A percentile compares a stretch with the other conserved stretches of the same genome.
These are phyloP conservation scores for Lagopus muta DNA, from an alignment of 2,113 vertebrate genomes.

Conservation along the genomic window DNA sequence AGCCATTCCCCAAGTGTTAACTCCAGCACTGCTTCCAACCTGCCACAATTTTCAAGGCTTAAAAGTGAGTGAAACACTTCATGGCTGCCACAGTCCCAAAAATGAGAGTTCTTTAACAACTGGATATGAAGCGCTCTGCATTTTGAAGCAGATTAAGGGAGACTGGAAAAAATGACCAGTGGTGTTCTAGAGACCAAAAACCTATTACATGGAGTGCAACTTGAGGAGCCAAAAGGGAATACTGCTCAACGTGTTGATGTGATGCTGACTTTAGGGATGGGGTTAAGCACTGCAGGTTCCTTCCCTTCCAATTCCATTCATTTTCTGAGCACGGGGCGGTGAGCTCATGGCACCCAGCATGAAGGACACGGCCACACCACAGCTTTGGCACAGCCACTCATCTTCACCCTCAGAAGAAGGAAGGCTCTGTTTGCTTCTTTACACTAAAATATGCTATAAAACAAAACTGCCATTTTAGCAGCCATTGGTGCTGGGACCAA, in stretches of 20 bases:
- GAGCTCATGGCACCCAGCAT: rapidly evolving
- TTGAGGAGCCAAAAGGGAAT: background rate
- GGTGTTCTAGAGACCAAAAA: background rate
- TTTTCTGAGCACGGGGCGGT: rapidly evolving
- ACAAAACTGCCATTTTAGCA: background rate
- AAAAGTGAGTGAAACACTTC: background rate
- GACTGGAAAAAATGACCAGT: background rate
- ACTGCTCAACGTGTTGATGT: background rate
- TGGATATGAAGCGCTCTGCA: background rate
- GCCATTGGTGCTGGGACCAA: background rate
- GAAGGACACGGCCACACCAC: background rate
- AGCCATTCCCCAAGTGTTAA: background rate
- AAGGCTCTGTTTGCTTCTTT: background rate
- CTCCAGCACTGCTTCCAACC: background rate
- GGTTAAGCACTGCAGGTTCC: rapidly evolving
- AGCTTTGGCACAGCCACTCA: background rate
- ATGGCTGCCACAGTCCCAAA: background rate
- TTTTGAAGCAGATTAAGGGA: background rate
- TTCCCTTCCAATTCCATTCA: background rate
- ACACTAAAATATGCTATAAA: background rate
- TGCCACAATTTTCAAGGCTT: background rate
- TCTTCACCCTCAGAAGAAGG: background rate
- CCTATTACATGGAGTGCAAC: background rate
- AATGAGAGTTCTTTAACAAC: background rate
- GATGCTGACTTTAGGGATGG: background rate